Percentiles rank a stretch among this genome's conserved stretches.
phyloP scores from a whole-genome alignment of 2,113 vertebrate species.

The Ctenodactylus gundi region DNA sequence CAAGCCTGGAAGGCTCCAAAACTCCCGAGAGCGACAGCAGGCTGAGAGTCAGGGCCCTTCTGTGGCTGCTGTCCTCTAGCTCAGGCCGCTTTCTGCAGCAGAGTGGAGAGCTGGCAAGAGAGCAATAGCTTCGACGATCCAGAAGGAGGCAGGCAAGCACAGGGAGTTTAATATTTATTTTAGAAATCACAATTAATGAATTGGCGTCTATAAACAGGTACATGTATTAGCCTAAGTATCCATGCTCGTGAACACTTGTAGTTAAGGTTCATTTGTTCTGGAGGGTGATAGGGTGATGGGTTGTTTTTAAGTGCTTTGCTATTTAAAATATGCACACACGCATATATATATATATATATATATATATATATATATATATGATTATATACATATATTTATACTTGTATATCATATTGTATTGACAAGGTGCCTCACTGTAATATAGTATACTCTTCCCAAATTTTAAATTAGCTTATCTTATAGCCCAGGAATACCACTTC shows the following conservation, averaged over 20 bases:
- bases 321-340: not conserved
- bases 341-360: not conserved
- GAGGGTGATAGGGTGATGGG: too few relatives aligned
- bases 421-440: not conserved
- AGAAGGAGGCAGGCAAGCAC: constrained; percentile 51
- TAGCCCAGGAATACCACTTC: constrained; percentile 6
- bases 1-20: not conserved
- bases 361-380: not conserved
- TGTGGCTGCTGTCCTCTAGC: not conserved
- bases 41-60: too few relatives aligned
- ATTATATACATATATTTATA: not conserved
- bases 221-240: constrained; percentile 49
- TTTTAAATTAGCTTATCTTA: constrained; percentile 20
- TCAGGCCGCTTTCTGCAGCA: not conserved
- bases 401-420: not conserved
- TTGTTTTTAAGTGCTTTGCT: not conserved
- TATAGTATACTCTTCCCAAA: not conserved
- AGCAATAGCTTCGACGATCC: constrained; percentile 44
- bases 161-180: constrained; percentile 11
- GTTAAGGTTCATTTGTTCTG: constrained; percentile 70
- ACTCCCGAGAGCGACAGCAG: not conserved
- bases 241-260: constrained; percentile 65
- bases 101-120: not conserved
- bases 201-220: constrained; percentile 74
- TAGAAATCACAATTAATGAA: constrained; percentile 67